Conservation (phyloP, 2,113 vertebrate species). For the Lonchura striata region DNA sequence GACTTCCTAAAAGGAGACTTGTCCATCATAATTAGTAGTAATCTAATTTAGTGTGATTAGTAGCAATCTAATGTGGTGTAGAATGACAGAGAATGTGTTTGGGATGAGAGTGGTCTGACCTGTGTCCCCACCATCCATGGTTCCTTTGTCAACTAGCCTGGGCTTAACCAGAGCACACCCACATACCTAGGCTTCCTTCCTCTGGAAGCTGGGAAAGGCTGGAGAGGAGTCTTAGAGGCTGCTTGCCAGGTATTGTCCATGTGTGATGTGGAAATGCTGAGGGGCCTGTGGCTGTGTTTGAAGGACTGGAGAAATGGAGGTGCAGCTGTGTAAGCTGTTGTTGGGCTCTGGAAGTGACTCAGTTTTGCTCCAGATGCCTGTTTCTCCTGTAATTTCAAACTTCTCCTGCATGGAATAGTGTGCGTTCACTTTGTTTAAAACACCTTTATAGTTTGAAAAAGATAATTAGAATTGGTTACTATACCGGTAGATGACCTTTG, state of each 20-base stretch:
- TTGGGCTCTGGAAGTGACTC: background rate
- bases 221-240: background rate
- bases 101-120: background rate
- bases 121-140: background rate
- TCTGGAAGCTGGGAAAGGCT: background rate
- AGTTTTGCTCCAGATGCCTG: background rate
- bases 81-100: background rate
- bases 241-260: background rate
- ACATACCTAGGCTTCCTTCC: background rate
- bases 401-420: background rate
- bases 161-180: background rate
- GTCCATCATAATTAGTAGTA: background rate
- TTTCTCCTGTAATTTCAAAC: background rate
- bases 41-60: background rate
- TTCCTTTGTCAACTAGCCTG: background rate
- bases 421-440: background rate
- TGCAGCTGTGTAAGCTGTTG: background rate
- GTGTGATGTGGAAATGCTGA: background rate
- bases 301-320: background rate
- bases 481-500: background rate
- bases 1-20: background rate
- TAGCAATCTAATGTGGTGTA: background rate
- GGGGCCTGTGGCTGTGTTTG: background rate
- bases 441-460: background rate
- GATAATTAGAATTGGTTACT: background rate